phyloP scores from a whole-genome alignment of 2,888 invertebrate species.

The Andrena trimmerana region DNA sequence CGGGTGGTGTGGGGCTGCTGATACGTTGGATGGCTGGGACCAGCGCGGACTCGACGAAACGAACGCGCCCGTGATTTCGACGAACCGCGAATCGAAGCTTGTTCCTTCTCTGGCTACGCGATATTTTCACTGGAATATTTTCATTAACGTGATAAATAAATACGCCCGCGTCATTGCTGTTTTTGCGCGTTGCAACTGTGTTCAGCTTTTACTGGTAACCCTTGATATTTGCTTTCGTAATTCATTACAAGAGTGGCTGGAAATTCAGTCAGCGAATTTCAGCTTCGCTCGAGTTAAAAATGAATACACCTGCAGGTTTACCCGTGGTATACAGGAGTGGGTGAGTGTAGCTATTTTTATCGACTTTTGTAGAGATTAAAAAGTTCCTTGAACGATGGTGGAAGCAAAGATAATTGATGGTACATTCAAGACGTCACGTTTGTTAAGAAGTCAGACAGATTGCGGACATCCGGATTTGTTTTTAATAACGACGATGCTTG shows the following conservation, averaged over 20 bases:
- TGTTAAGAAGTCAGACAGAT: background rate
- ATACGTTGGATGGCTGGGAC: conserved; percentile 9
- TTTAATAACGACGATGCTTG: too few relatives aligned
- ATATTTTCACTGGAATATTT: conserved; percentile 20
- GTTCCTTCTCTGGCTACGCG: background rate
- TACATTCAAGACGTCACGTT: background rate
- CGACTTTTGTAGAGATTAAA: background rate
- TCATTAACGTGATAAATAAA: background rate
- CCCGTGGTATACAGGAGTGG: background rate
- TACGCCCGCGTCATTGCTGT: background rate
- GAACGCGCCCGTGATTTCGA: background rate
- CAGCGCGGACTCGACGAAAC: background rate
- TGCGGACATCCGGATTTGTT: background rate
- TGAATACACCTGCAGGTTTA: background rate
- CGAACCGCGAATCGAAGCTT: background rate
- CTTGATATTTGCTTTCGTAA: conserved; percentile 34
- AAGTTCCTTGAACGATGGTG: background rate
- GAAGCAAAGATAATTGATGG: background rate
- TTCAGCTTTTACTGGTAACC: conserved; percentile 12
- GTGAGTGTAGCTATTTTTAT: background rate
- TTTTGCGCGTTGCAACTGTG: background rate
- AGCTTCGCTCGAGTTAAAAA: background rate
- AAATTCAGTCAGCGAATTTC: conserved; percentile 24
- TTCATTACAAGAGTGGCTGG: conserved; percentile 2
- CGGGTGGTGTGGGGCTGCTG: conserved; percentile 1